A percentile compares a stretch with the other conserved stretches of the same genome.
Conservation (phyloP, 2,113 vertebrate genomes). For the Campylorhamphus procurvoides region DNA sequence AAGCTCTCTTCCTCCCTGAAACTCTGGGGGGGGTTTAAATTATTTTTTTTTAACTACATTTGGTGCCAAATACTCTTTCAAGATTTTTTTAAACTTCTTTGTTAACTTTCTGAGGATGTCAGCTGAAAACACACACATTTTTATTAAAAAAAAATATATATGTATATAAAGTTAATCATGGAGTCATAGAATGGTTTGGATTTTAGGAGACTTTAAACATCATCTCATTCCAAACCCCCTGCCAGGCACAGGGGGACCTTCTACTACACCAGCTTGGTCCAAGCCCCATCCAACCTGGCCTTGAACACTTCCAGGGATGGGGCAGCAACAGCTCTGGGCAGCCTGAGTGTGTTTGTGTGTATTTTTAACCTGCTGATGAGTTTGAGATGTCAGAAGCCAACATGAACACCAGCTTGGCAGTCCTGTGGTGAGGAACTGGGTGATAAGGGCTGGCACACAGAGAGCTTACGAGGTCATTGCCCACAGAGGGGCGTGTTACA, state of each 20-base stretch:
- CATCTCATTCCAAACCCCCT: background rate
- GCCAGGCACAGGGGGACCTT: background rate
- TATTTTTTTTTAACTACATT: background rate
- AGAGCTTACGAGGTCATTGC: background rate
- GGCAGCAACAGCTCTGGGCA: background rate
- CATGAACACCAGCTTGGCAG: background rate
- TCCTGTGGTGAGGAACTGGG: background rate
- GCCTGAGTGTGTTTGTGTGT: accelerated
- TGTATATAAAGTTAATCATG: background rate
- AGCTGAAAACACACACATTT: background rate
- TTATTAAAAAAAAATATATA: background rate
- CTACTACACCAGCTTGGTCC: background rate
- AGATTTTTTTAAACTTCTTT: background rate
- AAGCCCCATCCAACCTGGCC: background rate
- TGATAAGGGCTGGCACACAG: background rate
- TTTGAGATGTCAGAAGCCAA: background rate
- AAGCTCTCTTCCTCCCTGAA: background rate
- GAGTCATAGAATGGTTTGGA: background rate
- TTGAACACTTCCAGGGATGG: no score
- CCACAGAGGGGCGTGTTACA: background rate
- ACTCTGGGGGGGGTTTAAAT: background rate
- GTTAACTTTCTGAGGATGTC: background rate
- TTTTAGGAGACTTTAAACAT: background rate
- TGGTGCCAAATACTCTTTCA: background rate
- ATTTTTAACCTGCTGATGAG: background rate